Base-by-base conservation (phyloP, 2,113 vertebrate species). In the Microcebus jonahi region DNA sequence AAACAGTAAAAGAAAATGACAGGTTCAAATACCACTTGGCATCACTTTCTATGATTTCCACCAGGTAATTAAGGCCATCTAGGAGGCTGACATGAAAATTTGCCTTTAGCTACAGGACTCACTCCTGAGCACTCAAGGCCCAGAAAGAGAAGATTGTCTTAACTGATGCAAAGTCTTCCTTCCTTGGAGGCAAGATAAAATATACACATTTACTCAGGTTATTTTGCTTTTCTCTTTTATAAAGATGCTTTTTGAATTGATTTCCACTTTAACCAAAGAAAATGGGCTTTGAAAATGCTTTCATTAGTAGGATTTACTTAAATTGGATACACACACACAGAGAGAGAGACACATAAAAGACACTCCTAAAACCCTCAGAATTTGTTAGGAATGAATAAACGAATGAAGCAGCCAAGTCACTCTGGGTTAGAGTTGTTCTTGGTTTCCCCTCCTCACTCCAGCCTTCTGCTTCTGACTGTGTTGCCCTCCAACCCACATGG, bases 1-100 rank as follows among this genome's bases (percentile, higher is more conserved):
- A 96, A 94, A 95, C 63, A 90, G 92, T 82, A 94, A 95, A 83
- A 91, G 61, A 94, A 94, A 96, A 96, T 93, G 93, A 95, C 92
- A 96, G 90, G 68, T 90, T 93, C 79, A 95, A 87, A 96, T 83
- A 92, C 53, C 65, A 34, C 48, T 93, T 95, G 77, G 93, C 93
- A 89, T 81, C 59, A 88, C 67, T 82, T 86, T 92, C 86, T 0
- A 0, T 90, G 75, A 95, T 53, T 95, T 96, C 50, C 14, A 5
- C 61, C 84, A 95, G 94, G 84, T 96, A 96, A 97, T 98, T 98
- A 98, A 91, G 63, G 79, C 48, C 17, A 1, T 50, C 75, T 31
- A 84, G 63, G 86, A 61, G 71, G 87, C 81, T 71, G 65, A 81
- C 77, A 87, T 83, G 76, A 81, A 97, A 96, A 97, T 90, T 18